Base-by-base conservation (phyloP, 2,113 vertebrate genomes). In the Ranitomeya variabilis region DNA sequence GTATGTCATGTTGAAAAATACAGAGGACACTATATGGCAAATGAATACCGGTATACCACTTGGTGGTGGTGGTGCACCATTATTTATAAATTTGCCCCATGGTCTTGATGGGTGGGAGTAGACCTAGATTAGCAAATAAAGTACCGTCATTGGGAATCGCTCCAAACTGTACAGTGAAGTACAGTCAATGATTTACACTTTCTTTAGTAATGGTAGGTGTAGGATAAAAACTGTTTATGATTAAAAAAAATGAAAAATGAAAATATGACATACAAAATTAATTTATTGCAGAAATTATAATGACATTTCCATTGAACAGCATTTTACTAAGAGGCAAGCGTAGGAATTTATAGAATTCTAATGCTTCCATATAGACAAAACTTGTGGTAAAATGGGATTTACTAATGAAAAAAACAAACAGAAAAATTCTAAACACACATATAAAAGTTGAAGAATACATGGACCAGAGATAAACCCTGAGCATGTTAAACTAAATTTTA, bases 401-500 rank as follows among this genome's bases (percentile, higher is more conserved):
- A 18, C 14, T 60, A 18, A 74, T 59, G 8, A 31, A 80, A 45
- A 31, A 78, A 54, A 55, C 76, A 78, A 9, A 74, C 31, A 73
- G 7, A 60, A 31, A 80, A 5, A 16, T 59, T 59, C 15, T 82
- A 82, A 45, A 45, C 8, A 52, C 26, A 71, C n/a, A 7, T 16
- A 55, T 54, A 69, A 23, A 71, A 26, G 19, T 62, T 62, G 16
- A 23, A 23, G 6, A 66, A 21, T 51, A 55, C 31, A 54, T 23
- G n/a, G 23, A 51, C 26, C 4, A 2, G 21, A 66, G 64, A 83
- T 83, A 45, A 54, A n/a, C 10, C 21, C n/a, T 55, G 51, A 51
- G 14, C 18, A 31, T 37, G 31, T 86, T 59, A 55, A 86, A 76
- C 54, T 16, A 69, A 85, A 59, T 78, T 77, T 52, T 57, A 83